Evolutionary conservation across 2,888 invertebrate species (phyloP), one percentile per base, ranked within the genome.

Genomic region (Lucinisca nassula): DNA sequence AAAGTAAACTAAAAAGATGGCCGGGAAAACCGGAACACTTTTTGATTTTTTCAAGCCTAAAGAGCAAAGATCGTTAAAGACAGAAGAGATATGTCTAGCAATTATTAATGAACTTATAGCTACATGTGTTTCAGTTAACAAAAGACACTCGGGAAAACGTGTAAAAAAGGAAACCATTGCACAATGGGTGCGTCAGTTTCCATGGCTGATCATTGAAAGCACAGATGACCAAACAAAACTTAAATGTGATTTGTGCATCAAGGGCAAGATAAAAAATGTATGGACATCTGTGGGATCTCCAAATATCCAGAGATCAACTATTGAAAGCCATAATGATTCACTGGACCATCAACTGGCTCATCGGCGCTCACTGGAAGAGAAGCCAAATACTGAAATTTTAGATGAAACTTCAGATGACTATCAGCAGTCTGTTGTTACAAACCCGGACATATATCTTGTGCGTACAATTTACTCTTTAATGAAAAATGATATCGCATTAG

Each of bases 401-500:
- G 61, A 61, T 61, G 61, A 61, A 27, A 27, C 61, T 4, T 12
- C 30, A 30, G n/a, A n/a, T n/a, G n/a, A n/a, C n/a, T n/a, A n/a
- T n/a, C n/a, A n/a, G n/a, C n/a, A n/a, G n/a, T n/a, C n/a, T n/a
- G 10, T 30, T 12, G 49, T 75, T 32, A n/a, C 75, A 49, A 24
- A 67, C 30, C 12, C 30, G 61, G 82, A 82, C 30, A 49, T 38
- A 32, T 67, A 61, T 12, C 35, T 84, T 6, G 78, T 88, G 27
- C 40, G 74, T 3, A 85, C 88, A 37, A 75, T 88, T 0, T 85
- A 79, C 37, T 82, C 40, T 67, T 61, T 73, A 32, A 58, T 72
- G 8, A 86, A 84, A 51, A 49, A 79, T 38, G 86, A 89, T 73
- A 30, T 89, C 8, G 84, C 84, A 6, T 51, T 40, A 32, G 70